These are phyloP conservation scores for Campylomormyrus numenius DNA, from an alignment of 2,113 vertebrate species.

Conservation along the genomic window DNA sequence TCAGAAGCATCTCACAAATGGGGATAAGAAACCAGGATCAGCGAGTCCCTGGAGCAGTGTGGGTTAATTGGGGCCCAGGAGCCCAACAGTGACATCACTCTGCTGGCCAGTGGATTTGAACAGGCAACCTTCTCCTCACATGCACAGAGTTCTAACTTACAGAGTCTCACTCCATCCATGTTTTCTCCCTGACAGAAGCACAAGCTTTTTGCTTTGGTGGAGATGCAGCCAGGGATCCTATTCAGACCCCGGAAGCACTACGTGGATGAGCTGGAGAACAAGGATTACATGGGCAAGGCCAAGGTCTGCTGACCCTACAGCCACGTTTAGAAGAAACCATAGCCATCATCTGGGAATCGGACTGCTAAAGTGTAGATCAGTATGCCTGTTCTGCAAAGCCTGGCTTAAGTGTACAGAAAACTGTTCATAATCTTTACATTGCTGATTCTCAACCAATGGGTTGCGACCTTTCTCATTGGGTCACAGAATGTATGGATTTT, in stretches of 20 bases:
- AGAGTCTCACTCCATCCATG: not conserved
- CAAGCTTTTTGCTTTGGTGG: conserved; percentile 68
- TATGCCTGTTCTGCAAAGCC: not conserved
- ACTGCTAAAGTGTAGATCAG: not conserved
- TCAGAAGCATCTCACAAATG: not conserved
- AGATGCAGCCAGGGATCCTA: conserved; percentile 65
- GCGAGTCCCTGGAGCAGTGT: not conserved
- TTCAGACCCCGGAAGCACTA: conserved; percentile 87
- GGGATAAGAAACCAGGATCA: not conserved
- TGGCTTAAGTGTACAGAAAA: not conserved
- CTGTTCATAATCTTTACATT: not conserved
- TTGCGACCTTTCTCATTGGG: not conserved
- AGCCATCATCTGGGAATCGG: not conserved
- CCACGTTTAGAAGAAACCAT: not conserved
- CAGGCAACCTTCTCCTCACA: not conserved
- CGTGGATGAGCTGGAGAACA: conserved; percentile 92
- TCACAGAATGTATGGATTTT: not conserved
- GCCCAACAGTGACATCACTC: not conserved
- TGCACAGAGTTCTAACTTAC: not conserved
- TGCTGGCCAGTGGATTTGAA: not conserved
- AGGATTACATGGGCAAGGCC: conserved; percentile 92
- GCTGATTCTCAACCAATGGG: not conserved
- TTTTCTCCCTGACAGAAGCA: conserved; percentile 69
- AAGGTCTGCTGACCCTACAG: conserved; percentile 56
- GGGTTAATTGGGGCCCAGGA: not conserved